Evolutionary conservation across 2,113 vertebrate species (phyloP).

Genomic region (Oryzias melastigma): DNA sequence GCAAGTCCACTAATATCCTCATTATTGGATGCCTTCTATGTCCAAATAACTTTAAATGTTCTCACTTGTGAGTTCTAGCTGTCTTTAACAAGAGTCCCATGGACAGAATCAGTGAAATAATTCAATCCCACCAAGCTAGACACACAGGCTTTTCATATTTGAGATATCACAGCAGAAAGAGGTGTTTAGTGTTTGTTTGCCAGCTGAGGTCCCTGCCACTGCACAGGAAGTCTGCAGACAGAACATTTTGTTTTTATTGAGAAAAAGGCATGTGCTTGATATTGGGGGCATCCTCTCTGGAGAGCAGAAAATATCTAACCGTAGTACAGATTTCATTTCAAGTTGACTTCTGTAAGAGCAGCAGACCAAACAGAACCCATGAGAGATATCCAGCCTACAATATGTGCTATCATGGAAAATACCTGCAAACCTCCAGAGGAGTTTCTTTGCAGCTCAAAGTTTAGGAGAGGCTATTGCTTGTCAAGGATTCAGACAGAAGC

Average conservation of each 20-base stretch:
- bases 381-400: conserved; percentile 25
- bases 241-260: conserved; percentile 35
- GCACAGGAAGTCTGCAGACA: conserved; percentile 23
- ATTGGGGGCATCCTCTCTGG: conserved; percentile 43
- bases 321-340: conserved; percentile 57
- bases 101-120: conserved; percentile 43
- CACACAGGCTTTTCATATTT: conserved; percentile 34
- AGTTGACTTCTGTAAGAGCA: conserved; percentile 50
- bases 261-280: conserved; percentile 32
- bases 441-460: too few relatives aligned
- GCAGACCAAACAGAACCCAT: conserved; percentile 22
- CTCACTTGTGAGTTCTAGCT: too few relatives aligned
- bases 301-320: conserved; percentile 46
- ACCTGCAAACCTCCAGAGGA: too few relatives aligned
- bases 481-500: conserved; percentile 20
- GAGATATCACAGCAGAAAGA: conserved; percentile 46
- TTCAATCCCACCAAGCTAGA: conserved; percentile 44
- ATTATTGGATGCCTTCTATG: conserved; percentile 9
- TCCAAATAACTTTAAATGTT: conserved; percentile 6
- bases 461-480: conserved; percentile 2
- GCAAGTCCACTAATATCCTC: conserved; percentile 10
- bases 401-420: too few relatives aligned
- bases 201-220: conserved; percentile 43
- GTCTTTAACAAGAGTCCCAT: conserved; percentile 21
- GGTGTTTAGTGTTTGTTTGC: conserved; percentile 30